Conservation (phyloP, 2,113 vertebrate species). For the Rallus limicola region DNA sequence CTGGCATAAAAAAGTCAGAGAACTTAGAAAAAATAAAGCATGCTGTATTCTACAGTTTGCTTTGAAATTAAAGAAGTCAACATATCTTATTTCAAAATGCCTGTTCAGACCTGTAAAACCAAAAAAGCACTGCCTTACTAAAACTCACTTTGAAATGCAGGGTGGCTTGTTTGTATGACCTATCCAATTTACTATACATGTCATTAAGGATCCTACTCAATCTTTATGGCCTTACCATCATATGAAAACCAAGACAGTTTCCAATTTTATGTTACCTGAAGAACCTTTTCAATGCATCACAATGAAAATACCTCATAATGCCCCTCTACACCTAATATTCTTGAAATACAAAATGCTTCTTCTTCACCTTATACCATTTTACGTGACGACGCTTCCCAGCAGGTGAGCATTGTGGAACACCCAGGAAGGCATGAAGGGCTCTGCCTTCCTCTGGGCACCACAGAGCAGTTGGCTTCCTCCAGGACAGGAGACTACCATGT, state of each 20-base stretch:
- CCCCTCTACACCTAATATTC: background rate
- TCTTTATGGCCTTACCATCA: background rate
- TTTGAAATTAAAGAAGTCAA: background rate
- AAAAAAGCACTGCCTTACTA: background rate
- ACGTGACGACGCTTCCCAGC: background rate
- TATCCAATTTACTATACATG: background rate
- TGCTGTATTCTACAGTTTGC: background rate
- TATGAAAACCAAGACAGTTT: background rate
- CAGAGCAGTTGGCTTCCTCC: background rate
- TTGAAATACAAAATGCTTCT: background rate
- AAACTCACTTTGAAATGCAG: background rate
- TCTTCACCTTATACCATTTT: background rate
- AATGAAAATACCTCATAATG: background rate
- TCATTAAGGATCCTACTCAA: background rate
- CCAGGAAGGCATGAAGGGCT: background rate
- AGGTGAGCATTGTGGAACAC: background rate
- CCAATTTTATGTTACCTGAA: background rate
- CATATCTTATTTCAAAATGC: background rate
- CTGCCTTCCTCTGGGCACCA: background rate
- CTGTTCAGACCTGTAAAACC: background rate
- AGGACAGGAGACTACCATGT: background rate
- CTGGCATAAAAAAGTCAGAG: background rate
- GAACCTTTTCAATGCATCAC: background rate
- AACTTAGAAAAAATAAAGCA: background rate
- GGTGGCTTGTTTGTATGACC: background rate